phyloP scores from a whole-genome alignment of 2,888 invertebrate genomes.

The Torymus tubicola region DNA sequence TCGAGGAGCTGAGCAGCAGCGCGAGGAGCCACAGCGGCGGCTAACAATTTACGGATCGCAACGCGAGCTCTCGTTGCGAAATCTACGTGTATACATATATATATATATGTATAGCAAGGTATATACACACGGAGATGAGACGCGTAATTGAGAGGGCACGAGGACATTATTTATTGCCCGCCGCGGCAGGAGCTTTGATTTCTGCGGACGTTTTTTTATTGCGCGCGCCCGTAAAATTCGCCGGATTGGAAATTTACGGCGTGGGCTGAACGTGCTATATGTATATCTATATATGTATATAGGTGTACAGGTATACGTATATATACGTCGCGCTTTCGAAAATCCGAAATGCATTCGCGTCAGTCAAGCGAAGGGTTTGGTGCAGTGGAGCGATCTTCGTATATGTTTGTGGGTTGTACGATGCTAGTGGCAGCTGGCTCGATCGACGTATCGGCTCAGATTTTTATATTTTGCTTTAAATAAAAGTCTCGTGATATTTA shows the following conservation, averaged over 20 bases:
- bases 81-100: constrained; percentile 7
- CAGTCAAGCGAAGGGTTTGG: no score
- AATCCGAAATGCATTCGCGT: constrained; percentile 10
- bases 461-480: no score
- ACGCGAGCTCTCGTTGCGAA: constrained; percentile 21
- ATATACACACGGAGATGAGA: constrained; percentile 22
- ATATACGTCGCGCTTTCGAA: background rate
- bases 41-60: constrained; percentile 40
- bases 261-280: no score
- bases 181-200: constrained; percentile 34
- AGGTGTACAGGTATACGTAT: no score
- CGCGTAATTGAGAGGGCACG: constrained; percentile 44
- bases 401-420: no score
- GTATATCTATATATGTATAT: no score
- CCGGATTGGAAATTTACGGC: constrained; percentile 44
- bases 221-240: constrained; percentile 47
- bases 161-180: constrained; percentile 48
- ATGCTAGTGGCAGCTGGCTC: no score
- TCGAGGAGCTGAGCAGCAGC: background rate
- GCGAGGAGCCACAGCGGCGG: background rate
- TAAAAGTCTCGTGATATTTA: no score
- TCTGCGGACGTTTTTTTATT: constrained; percentile 42
- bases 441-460: no score
- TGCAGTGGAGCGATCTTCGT: no score
- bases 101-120: background rate